These are phyloP conservation scores for Pangasianodon gigas DNA, from an alignment of 2,113 vertebrate genomes.

Conservation along the genomic window DNA sequence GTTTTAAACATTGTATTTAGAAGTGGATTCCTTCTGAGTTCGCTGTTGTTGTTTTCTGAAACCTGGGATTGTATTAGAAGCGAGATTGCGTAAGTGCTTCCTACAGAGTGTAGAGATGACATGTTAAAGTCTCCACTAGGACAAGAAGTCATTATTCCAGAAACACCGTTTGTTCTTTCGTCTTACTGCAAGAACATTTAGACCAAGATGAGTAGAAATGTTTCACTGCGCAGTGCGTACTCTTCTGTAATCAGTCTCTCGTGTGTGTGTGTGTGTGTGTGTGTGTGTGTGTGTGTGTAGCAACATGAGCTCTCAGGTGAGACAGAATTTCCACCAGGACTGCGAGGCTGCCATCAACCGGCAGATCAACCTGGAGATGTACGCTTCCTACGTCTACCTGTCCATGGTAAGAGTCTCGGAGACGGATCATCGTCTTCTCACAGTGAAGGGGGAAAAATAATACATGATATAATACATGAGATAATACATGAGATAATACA, in stretches of 20 bases:
- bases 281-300: constrained; percentile 49
- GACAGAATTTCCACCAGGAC: constrained; percentile 84
- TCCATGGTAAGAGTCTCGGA: constrained; percentile 76
- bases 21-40: no score
- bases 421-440: neutral
- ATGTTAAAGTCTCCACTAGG: no score
- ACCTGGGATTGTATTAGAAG: no score
- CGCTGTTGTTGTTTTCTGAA: no score
- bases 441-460: neutral
- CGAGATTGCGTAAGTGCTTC: no score
- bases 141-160: neutral
- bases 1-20: no score
- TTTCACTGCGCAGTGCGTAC: neutral
- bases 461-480: neutral
- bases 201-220: neutral
- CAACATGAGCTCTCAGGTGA: constrained; percentile 75
- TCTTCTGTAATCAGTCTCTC: neutral
- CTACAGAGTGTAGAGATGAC: no score
- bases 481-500: neutral
- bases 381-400: constrained; percentile 82
- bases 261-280: no score
- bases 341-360: constrained; percentile 80
- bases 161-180: neutral
- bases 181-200: neutral
- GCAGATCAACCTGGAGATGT: constrained; percentile 85